A percentile compares a stretch with the other conserved stretches of the same genome.
These are phyloP conservation scores for Manacus vitellinus DNA, from an alignment of 2,113 vertebrate species.

Conservation along the genomic window DNA sequence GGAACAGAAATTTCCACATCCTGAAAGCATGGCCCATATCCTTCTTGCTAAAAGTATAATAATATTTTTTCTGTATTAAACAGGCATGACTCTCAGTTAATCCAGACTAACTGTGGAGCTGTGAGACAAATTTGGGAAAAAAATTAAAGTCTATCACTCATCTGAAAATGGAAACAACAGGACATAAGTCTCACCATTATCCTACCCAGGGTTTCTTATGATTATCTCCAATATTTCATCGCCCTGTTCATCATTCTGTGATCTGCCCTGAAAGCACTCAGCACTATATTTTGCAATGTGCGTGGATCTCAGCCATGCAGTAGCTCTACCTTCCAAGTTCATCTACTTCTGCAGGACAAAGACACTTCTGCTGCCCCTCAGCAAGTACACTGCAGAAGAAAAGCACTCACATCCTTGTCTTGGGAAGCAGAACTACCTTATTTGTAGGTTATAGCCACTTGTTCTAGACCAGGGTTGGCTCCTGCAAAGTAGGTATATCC, in stretches of 20 bases:
- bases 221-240: background rate
- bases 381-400: background rate
- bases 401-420: background rate
- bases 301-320: background rate
- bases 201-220: fast-evolving
- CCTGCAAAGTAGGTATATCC: background rate
- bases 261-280: background rate
- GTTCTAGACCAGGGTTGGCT: background rate
- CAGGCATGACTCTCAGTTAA: background rate
- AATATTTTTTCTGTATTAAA: background rate
- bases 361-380: background rate
- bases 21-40: background rate
- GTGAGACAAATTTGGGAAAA: background rate
- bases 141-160: background rate
- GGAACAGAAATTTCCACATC: background rate
- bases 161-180: background rate
- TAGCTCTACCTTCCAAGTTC: background rate
- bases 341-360: background rate
- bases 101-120: background rate
- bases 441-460: background rate
- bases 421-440: background rate
- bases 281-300: fast-evolving
- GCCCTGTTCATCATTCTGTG: background rate
- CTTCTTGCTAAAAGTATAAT: background rate
- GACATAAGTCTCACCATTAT: background rate